Evolutionary conservation across 2,797 vertebrate species (phyloP).

Genomic region (Psittacula derbiana): DNA sequence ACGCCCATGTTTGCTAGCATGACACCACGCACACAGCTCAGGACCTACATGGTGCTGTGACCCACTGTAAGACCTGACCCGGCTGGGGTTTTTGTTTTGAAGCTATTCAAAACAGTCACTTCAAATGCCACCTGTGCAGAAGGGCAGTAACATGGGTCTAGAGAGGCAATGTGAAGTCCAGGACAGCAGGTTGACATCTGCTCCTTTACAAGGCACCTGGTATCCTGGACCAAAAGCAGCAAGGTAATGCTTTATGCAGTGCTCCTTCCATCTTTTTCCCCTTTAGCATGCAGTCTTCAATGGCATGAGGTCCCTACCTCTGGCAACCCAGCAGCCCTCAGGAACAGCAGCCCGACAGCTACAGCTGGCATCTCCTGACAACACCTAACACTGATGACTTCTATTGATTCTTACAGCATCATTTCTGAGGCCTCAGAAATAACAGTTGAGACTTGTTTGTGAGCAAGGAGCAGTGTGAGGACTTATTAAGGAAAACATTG

Average conservation of each 20-base stretch:
- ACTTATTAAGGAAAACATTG: neutral
- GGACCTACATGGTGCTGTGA: neutral
- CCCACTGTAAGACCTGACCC: neutral
- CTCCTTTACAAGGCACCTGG: neutral
- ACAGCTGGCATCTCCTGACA: neutral
- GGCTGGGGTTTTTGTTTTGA: neutral
- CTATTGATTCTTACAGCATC: neutral
- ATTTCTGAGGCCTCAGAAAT: neutral
- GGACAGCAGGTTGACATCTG: neutral
- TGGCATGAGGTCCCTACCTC: fast-evolving
- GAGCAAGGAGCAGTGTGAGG: neutral
- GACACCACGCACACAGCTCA: neutral
- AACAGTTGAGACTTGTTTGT: neutral
- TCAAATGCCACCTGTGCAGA: neutral
- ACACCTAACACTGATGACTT: neutral
- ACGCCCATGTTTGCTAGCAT: fast-evolving
- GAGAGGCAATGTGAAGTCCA: neutral
- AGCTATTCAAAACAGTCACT: neutral
- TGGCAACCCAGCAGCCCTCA: neutral
- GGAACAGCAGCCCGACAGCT: neutral
- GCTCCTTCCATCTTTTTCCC: neutral
- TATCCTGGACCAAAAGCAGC: neutral
- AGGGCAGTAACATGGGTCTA: neutral
- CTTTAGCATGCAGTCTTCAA: neutral
- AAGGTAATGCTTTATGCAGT: neutral